Evolutionary conservation across 2,888 invertebrate genomes (phyloP).

Genomic region (Heliconius charithonia): DNA sequence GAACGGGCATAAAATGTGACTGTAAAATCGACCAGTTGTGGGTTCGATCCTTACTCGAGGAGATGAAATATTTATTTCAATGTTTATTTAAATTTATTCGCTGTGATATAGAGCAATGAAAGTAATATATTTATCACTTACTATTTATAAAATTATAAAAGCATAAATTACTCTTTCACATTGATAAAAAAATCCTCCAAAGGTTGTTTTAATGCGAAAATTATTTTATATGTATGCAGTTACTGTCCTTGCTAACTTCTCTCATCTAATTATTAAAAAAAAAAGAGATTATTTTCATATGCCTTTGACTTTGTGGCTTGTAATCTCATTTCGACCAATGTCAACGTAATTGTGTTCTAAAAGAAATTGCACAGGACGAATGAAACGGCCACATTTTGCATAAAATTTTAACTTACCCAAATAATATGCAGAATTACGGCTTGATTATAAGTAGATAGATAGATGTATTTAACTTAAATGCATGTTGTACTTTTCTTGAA

Average conservation of each 20-base stretch:
- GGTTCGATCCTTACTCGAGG: too few species aligned
- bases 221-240: neutral
- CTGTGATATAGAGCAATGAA: neutral
- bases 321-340: neutral
- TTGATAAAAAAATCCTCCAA: neutral
- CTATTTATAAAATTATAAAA: neutral
- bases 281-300: neutral
- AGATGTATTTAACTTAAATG: too few species aligned
- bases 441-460: too few species aligned
- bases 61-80: too few species aligned
- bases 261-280: neutral
- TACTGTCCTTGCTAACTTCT: neutral
- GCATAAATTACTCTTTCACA: neutral
- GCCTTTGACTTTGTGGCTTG: neutral
- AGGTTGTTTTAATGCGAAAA: neutral
- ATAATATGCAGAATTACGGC: too few species aligned
- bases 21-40: too few species aligned
- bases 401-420: neutral
- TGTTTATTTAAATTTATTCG: too few species aligned
- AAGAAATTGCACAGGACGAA: neutral
- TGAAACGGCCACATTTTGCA: neutral
- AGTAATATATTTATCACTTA: neutral
- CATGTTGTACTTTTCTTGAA: too few species aligned
- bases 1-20: too few species aligned
- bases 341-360: neutral